These are phyloP conservation scores for Sceliomorpha sp. DNA, from an alignment of 2,888 invertebrate genomes.

Conservation along the genomic window DNA sequence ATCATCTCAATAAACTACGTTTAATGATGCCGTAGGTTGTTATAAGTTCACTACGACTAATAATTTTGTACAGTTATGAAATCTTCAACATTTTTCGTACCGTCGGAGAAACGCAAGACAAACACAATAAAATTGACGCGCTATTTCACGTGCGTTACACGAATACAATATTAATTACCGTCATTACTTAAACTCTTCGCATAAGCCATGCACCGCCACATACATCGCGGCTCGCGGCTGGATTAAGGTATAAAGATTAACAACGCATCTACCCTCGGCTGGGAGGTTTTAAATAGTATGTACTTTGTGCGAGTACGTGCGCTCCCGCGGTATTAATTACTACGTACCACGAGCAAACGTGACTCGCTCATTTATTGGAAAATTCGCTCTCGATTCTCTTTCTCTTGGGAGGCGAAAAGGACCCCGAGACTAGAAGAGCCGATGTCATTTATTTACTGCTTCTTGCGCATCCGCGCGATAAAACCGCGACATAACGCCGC, in stretches of 20 bases:
- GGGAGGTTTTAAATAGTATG: conserved; percentile 1
- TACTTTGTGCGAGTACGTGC: neutral
- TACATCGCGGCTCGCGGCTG: neutral
- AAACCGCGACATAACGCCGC: too few relatives aligned
- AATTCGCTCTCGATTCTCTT: neutral
- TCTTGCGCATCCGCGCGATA: too few relatives aligned
- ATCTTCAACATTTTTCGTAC: too few relatives aligned
- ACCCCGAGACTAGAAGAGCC: too few relatives aligned
- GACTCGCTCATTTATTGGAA: conserved; percentile 4
- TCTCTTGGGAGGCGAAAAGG: neutral
- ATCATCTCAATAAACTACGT: too few relatives aligned
- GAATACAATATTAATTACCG: conserved; percentile 29
- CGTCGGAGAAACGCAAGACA: too few relatives aligned
- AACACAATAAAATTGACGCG: neutral
- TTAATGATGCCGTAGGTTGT: too few relatives aligned
- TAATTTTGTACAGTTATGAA: too few relatives aligned
- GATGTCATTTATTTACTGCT: neutral
- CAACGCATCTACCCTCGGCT: conserved; percentile 6
- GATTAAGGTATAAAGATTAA: conserved; percentile 36
- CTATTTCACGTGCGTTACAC: neutral
- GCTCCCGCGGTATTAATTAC: conserved; percentile 9
- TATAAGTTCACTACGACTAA: too few relatives aligned
- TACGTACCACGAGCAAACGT: conserved; percentile 7
- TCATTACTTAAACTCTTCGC: conserved; percentile 7
- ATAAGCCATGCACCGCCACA: neutral